These are phyloP conservation scores for Sebastes iracundus DNA, from an alignment of 2,797 vertebrate species.

Conservation along the genomic window DNA sequence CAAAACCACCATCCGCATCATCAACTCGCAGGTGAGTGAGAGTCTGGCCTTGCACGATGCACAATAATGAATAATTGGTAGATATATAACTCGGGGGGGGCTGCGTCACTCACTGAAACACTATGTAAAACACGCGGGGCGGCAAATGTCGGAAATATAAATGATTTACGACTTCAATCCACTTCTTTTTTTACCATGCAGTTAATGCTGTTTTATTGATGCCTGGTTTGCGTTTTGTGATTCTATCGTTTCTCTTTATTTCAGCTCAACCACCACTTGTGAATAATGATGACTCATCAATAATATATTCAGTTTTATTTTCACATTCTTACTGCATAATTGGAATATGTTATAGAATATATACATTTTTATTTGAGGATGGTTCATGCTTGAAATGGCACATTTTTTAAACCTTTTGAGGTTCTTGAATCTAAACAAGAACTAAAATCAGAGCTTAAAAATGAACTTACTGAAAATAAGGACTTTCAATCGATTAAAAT, in stretches of 20 bases:
- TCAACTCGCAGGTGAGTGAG: slow-evolving; percentile 95
- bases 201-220: neutral
- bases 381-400: neutral
- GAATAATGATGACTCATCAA: neutral
- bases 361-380: neutral
- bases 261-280: neutral
- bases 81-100: neutral
- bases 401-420: neutral
- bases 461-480: neutral
- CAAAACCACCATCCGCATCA: slow-evolving; percentile 96
- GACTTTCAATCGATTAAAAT: too few relatives aligned
- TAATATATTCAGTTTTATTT: neutral
- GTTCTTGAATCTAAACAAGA: neutral
- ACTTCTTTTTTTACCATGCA: neutral
- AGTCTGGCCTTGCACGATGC: neutral
- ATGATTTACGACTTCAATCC: neutral
- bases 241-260: neutral
- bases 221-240: neutral
- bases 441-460: neutral
- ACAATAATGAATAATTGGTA: slow-evolving; percentile 8
- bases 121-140: neutral
- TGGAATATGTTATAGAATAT: neutral
- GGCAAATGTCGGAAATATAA: neutral
- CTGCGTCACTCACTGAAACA: neutral
- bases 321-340: neutral